phyloP scores from a whole-genome alignment of 2,888 invertebrate genomes.

The Eupithecia exiguata region DNA sequence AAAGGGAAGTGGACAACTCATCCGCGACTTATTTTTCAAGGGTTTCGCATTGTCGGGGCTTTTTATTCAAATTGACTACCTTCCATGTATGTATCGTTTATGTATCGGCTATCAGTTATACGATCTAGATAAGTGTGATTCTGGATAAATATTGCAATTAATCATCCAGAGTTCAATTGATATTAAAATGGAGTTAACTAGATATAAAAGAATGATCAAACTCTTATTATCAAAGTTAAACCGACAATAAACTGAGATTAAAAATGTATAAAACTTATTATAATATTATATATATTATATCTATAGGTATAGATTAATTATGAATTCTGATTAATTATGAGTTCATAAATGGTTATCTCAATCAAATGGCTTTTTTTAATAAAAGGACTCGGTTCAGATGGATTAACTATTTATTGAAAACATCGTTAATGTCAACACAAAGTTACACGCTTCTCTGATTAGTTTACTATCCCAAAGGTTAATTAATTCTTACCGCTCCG shows the following conservation, averaged over 20 bases:
- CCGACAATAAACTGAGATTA: too few species aligned
- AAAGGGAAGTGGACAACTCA: too few species aligned
- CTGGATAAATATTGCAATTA: neutral
- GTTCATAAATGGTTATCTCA: neutral
- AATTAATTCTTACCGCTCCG: constrained; percentile 8
- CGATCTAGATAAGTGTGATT: neutral
- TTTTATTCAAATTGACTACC: neutral
- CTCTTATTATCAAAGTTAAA: neutral
- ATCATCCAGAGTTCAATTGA: neutral
- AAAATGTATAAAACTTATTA: too few species aligned
- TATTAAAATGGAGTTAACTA: neutral
- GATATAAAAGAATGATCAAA: neutral
- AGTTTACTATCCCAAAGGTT: constrained; percentile 10
- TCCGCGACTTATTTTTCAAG: too few species aligned
- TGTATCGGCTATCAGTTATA: neutral
- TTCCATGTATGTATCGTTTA: neutral
- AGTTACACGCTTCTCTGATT: constrained; percentile 1
- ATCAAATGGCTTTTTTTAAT: too few species aligned
- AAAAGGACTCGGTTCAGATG: too few species aligned
- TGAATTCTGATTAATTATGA: neutral
- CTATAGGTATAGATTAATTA: neutral
- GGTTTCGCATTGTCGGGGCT: neutral
- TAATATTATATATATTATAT: neutral
- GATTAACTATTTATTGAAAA: neutral
- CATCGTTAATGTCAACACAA: neutral